Conservation (phyloP, 2,113 vertebrate species). For the Thunnus thynnus region DNA sequence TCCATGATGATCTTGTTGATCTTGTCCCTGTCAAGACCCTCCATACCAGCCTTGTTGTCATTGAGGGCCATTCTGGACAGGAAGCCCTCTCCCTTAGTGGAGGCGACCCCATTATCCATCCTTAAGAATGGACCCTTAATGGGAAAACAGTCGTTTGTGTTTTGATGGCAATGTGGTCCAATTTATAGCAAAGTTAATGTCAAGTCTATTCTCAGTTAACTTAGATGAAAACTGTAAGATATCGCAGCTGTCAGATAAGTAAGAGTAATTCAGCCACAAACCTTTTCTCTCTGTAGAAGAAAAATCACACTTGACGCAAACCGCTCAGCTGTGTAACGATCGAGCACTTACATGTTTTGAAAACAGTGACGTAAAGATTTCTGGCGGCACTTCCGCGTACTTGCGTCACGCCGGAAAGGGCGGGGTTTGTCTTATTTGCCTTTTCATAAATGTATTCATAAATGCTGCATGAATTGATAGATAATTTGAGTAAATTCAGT, state of each 20-base stretch:
- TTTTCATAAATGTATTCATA: background rate
- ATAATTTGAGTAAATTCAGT: background rate
- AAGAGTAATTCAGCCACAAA: background rate
- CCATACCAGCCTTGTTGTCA: slow-evolving; percentile 99
- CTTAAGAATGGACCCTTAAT: background rate
- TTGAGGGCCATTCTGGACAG: slow-evolving; percentile 95
- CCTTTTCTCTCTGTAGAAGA: background rate
- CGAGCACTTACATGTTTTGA: slow-evolving; percentile 40
- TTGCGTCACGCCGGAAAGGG: slow-evolving; percentile 1
- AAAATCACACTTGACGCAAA: background rate
- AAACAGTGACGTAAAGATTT: slow-evolving; percentile 6
- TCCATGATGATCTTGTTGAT: slow-evolving; percentile 99
- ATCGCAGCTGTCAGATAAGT: background rate
- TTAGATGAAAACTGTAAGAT: background rate
- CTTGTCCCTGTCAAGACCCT: slow-evolving; percentile 96
- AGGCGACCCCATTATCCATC: slow-evolving; percentile 67
- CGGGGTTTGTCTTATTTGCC: background rate
- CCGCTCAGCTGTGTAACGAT: background rate
- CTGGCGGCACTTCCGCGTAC: slow-evolving; percentile 70
- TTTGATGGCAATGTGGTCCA: background rate
- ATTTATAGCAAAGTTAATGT: background rate
- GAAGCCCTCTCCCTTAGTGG: slow-evolving; percentile 79
- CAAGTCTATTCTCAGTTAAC: background rate
- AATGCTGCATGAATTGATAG: background rate
- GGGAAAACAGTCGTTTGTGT: background rate